Conservation (phyloP, 2,113 vertebrate species). For the Myocastor coypus region DNA sequence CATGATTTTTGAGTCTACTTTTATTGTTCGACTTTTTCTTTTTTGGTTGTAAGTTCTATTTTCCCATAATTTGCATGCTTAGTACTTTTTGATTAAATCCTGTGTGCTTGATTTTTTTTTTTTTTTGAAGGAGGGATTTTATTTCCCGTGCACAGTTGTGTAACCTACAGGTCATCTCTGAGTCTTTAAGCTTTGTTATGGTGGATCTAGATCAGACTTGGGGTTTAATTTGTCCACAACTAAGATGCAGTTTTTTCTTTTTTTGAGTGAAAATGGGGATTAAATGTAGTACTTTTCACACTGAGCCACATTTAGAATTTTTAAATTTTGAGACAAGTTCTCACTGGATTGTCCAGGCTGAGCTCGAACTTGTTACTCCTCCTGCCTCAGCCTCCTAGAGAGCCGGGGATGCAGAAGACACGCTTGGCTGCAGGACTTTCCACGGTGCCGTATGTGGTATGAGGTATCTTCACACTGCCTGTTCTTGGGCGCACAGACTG, state of each 20-base stretch:
- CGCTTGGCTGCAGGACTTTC: neutral
- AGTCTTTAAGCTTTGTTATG: neutral
- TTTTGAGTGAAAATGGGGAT: neutral
- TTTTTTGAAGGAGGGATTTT: neutral
- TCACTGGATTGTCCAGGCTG: neutral
- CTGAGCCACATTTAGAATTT: neutral
- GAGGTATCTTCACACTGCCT: neutral
- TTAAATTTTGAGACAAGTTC: neutral
- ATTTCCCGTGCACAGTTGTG: neutral
- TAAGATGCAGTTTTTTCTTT: neutral
- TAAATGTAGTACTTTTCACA: neutral
- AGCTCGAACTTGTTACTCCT: neutral
- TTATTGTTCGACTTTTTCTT: neutral
- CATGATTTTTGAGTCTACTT: slow-evolving; percentile 4
- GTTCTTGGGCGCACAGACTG: neutral
- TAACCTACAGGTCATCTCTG: neutral
- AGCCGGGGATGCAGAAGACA: neutral
- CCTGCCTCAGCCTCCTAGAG: neutral
- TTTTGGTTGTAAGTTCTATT: neutral
- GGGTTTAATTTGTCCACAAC: neutral
- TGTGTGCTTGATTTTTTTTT: neutral
- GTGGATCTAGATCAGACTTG: neutral
- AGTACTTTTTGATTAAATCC: neutral
- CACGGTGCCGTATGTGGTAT: neutral
- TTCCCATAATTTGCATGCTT: neutral